Evolutionary conservation across 1,140 invertebrate genomes (phyloP), one percentile per base, ranked within the genome.

Genomic region (Tetramorium simillimum): DNA sequence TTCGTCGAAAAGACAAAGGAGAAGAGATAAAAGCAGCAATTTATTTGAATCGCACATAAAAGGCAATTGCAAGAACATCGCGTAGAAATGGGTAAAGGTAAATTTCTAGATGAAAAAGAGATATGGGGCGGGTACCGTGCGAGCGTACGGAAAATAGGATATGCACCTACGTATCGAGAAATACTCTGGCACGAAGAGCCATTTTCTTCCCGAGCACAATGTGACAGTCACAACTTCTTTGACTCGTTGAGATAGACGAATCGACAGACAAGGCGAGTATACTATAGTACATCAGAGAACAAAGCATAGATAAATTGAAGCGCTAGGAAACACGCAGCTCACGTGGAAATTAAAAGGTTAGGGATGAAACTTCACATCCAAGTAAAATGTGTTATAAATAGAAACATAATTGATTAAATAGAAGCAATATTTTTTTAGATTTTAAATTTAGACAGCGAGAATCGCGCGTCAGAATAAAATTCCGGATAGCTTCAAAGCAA

Each of bases 61-160:
- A 84, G 40, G 69, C 53, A 84, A 84, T 84, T 75, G 69, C 53
- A 75, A 73, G 80, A 60, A 37, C 53, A 62, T 84, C n/a, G 53
- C 18, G 14, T 84, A 56, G 56, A 75, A 84, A 84, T 84, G 56
- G 24, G 40, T n/a, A 46, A 73, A 60, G 40, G 69, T 84, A 84
- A 84, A 84, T 73, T 75, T 84, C 53, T 62, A 73, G 53, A 84
- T 84, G 80, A 84, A 75, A 75, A 75, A 60, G 63, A 56, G n/a
- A 75, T 84, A 73, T 28, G 80, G 14, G n/a, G 24, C 28, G 24
- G 18, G 33, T n/a, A 5, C 40, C 53, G 18, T 12, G 9, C 21
- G 9, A 10, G 37, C 46, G 18, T 60, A 37, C 37, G 40, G 56
- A 73, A 84, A 84, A 75, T 84, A 33, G n/a, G 24, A 82, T 82